Percentiles rank a stretch among this genome's conserved stretches.
phyloP scores from a whole-genome alignment of 1,140 invertebrate genomes.

The Heliconius himera region DNA sequence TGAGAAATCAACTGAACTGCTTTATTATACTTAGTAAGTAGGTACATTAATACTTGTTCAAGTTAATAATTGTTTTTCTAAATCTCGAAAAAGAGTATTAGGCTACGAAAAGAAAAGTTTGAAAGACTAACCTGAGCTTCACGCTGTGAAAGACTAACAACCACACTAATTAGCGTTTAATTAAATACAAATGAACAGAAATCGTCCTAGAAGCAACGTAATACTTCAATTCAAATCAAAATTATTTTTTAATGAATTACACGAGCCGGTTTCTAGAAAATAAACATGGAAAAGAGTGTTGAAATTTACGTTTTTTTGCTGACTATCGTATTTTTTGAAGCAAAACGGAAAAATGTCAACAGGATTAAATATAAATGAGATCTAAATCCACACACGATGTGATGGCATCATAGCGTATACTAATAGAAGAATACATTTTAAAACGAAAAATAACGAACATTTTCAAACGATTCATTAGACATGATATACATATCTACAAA shows the following conservation, averaged over 20 bases:
- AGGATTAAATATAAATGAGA: background rate
- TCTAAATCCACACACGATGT: background rate
- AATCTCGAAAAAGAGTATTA: background rate
- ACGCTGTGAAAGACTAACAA: background rate
- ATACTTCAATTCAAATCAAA: no score
- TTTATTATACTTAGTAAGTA: background rate
- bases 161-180: background rate
- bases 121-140: background rate
- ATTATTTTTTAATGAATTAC: background rate
- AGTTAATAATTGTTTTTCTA: background rate
- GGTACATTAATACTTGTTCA: background rate
- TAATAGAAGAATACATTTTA: background rate
- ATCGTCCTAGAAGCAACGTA: no score
- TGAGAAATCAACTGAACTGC: background rate
- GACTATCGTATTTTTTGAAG: no score
- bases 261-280: background rate
- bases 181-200: no score
- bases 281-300: no score
- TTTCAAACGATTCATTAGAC: slow-evolving; percentile 12
- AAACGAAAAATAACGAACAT: background rate
- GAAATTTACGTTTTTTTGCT: no score
- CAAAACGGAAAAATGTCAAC: no score
- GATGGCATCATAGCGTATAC: background rate
- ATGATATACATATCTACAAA: slow-evolving; percentile 11
- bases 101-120: background rate